Evolutionary conservation across 2,113 vertebrate species (phyloP).

Genomic region (Myodes glareolus): DNA sequence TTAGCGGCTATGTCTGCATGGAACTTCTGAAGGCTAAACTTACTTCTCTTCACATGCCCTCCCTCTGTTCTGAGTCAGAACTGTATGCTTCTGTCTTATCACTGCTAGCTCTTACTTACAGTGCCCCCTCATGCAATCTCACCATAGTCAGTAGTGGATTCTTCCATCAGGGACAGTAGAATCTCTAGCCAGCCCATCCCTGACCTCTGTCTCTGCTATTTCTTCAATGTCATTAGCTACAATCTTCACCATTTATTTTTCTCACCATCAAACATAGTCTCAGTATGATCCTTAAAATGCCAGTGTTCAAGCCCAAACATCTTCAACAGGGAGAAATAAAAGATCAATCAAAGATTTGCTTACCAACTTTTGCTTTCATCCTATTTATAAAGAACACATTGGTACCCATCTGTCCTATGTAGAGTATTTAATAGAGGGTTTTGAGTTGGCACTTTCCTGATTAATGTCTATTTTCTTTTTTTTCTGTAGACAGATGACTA

Average conservation of each 20-base stretch:
- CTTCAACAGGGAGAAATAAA: neutral
- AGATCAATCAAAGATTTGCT: neutral
- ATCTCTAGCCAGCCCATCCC: neutral
- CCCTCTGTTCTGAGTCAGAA: too few species aligned
- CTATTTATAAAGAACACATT: neutral
- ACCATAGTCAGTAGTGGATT: neutral
- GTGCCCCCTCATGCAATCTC: too few species aligned
- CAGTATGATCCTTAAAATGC: constrained; percentile 97
- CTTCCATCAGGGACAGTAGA: neutral
- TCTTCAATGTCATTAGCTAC: constrained; percentile 95
- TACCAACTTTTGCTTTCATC: neutral
- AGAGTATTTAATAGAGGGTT: neutral
- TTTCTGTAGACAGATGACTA: neutral
- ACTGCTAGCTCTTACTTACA: neutral
- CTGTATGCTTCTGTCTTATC: neutral
- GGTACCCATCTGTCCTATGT: neutral
- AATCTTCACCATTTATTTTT: constrained; percentile 93
- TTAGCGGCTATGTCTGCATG: neutral
- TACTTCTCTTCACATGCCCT: neutral
- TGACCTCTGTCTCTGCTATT: constrained; percentile 66
- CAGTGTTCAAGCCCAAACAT: constrained; percentile 94
- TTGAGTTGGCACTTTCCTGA: neutral
- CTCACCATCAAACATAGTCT: constrained; percentile 97
- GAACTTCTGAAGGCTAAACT: neutral
- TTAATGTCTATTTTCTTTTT: neutral